phyloP scores from a whole-genome alignment of 2,797 vertebrate species.

The Mormyrus hasselquistii region DNA sequence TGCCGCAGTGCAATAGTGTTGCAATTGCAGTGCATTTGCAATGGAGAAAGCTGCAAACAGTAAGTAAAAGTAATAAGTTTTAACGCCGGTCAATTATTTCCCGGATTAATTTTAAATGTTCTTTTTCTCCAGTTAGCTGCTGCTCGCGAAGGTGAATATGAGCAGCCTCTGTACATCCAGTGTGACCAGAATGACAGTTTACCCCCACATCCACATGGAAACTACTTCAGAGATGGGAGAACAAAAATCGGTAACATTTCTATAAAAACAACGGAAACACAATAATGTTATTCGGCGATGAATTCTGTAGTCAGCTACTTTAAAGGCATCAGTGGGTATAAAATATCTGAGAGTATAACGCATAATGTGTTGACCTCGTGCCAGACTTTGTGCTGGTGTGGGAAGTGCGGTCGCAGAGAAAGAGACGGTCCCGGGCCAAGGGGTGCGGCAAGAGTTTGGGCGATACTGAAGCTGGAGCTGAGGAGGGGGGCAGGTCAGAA shows the following conservation, averaged over 20 bases:
- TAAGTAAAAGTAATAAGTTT: neutral
- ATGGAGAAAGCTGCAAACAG: neutral
- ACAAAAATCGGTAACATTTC: conserved; percentile 59
- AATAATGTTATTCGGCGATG: neutral
- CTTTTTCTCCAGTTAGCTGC: conserved; percentile 48
- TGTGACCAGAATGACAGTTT: conserved; percentile 31
- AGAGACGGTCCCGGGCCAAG: conserved; percentile 40
- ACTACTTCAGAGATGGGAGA: conserved; percentile 63
- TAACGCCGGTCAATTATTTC: neutral
- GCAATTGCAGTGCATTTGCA: neutral
- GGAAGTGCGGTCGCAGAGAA: conserved; percentile 59
- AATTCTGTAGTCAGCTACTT: neutral
- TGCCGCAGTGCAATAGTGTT: neutral
- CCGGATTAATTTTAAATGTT: neutral
- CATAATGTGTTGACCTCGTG: neutral
- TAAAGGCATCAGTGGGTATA: neutral
- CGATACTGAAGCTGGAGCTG: conserved; percentile 19
- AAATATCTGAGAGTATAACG: neutral
- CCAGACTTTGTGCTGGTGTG: conserved; percentile 68
- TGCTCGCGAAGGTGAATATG: conserved; percentile 32
- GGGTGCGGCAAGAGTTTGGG: conserved; percentile 13
- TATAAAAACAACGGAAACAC: neutral
- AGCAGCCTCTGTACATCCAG: conserved; percentile 42
- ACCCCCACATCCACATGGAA: conserved; percentile 38
- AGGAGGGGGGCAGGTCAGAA: conserved; percentile 49